Evolutionary conservation across 92 coral and sea anemone genomes (phyloP).

Genomic region (Phenganax stokvisi): DNA sequence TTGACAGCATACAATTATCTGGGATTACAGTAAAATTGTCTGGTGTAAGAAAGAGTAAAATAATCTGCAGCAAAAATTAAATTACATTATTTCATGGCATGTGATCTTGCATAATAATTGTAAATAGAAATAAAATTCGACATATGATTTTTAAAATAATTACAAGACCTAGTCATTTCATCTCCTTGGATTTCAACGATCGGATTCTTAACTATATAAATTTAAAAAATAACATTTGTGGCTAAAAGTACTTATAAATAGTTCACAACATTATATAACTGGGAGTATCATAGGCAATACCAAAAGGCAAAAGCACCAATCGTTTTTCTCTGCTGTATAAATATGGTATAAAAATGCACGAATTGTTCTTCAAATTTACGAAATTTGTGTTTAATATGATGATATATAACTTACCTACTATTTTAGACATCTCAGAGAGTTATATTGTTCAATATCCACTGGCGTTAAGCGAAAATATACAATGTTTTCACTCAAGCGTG

Average conservation of each 20-base stretch:
- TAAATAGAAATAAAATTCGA: not conserved
- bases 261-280: not conserved
- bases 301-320: too few relatives aligned
- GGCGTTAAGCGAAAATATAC: not conserved
- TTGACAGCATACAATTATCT: too few relatives aligned
- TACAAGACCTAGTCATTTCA: constrained; percentile 85
- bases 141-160: not conserved
- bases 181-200: constrained; percentile 97
- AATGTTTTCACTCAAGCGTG: not conserved
- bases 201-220: constrained; percentile 40
- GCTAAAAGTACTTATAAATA: not conserved
- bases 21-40: too few relatives aligned
- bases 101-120: not conserved
- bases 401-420: constrained; percentile 8
- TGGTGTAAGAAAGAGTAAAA: too few relatives aligned
- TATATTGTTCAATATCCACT: not conserved
- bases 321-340: too few relatives aligned
- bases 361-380: too few relatives aligned
- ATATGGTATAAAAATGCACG: too few relatives aligned
- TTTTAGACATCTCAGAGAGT: constrained; percentile 24
- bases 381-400: not conserved
- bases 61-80: too few relatives aligned
- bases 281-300: not conserved
- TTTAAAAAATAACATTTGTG: not conserved
- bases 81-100: not conserved